Evolutionary conservation across 2,888 invertebrate species (phyloP), one percentile per base, ranked within the genome.

Genomic region (Drosophila emarginata): DNA sequence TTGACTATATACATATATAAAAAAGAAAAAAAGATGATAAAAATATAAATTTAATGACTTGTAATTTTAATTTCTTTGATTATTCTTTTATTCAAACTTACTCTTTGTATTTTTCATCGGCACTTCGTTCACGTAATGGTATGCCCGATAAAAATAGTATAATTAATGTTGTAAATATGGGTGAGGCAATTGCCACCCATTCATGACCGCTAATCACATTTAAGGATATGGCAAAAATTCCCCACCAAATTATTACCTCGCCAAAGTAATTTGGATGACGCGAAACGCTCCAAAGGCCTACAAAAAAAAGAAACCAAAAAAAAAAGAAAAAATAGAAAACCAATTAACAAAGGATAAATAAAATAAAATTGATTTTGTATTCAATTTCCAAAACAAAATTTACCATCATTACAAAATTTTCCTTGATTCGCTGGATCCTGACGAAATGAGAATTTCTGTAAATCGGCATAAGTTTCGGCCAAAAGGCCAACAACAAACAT

Each of bases 191-290:
- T 9, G 96, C 97, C 26, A 97, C 93, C 96, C 97, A 97, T 92
- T 98, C 97, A 36, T 94, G 93, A 15, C 97, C 96, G 86, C 95
- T 94, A 80, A 98, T 94, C 15, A 97, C 96, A 90, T 97, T 97
- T 37, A 97, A 91, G 0, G 97, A 96, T 91, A 97, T 96, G 60
- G 96, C 94, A 90, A 98, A 98, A 82, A 98, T 95, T 3, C 98
- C 97, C 96, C 97, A 96, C 98, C 98, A 97, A 14, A 98, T 93
- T 0, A 97, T 94, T 11, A 98, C 96, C 92, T 98, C 98, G 0
- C 98, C 98, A 90, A 98, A 98, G 90, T 98, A 98, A 91, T 98
- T 98, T 0, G 98, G 98, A 92, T 98, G 98, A 70, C 98, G 93
- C 0, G 97, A 97, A 51, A 97, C 91, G 40, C 96, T 94, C 98